A percentile compares a stretch with the other conserved stretches of the same genome.
These are phyloP conservation scores for Acropora tenuis DNA, from an alignment of 64 coral and sea anemone genomes.

Conservation along the genomic window DNA sequence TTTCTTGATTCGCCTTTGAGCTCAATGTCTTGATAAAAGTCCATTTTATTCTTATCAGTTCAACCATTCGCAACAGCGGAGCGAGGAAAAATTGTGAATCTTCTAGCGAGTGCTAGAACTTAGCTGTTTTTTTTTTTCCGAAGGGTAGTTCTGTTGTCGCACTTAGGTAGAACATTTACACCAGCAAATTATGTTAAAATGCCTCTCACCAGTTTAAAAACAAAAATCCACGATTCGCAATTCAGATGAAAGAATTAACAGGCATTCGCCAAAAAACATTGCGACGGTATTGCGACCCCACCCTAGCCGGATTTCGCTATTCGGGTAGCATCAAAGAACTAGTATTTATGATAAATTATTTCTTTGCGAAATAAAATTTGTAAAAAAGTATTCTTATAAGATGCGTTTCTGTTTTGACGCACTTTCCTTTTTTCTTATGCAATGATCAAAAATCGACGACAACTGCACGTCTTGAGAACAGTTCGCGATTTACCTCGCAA, in stretches of 20 bases:
- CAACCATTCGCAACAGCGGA: neutral
- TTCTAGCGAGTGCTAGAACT: neutral
- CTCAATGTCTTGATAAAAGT: neutral
- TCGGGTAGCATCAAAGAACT: neutral
- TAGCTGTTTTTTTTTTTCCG: neutral
- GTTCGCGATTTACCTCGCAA: neutral
- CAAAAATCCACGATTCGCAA: neutral
- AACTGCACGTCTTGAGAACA: neutral
- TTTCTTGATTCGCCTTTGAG: neutral
- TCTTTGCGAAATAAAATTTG: neutral
- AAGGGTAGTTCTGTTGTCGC: constrained; percentile 77
- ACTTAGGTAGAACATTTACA: neutral
- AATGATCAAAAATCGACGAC: neutral
- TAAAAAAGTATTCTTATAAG: too few relatives aligned
- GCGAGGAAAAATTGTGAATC: neutral
- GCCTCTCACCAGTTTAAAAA: neutral
- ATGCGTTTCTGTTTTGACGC: neutral
- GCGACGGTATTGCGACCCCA: constrained; percentile 18
- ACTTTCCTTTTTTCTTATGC: neutral
- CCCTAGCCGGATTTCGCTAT: constrained; percentile 2
- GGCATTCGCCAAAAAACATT: neutral
- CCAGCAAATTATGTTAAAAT: neutral
- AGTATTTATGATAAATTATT: neutral
- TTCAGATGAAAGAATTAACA: neutral
- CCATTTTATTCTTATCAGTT: neutral